Evolutionary conservation across 2,797 vertebrate genomes (phyloP).

Genomic region (Centroberyx gerrardi): DNA sequence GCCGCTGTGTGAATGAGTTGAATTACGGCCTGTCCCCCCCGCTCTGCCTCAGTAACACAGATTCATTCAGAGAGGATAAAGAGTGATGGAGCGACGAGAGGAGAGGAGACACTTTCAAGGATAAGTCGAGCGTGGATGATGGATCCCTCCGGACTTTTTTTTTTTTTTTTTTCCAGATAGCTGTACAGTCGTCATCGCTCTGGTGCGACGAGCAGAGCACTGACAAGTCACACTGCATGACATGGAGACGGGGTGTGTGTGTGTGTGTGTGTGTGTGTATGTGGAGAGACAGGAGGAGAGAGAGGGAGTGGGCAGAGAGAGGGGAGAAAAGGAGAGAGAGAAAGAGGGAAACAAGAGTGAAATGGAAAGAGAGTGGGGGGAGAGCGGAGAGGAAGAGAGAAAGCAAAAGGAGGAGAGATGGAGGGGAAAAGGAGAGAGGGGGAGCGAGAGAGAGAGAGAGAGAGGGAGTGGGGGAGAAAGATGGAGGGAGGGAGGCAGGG

Average conservation of each 20-base stretch:
- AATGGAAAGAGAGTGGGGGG: too few species aligned
- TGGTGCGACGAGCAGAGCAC: constrained; percentile 40
- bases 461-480: background rate
- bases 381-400: too few species aligned
- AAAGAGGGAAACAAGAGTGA: background rate
- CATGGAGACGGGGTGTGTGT: background rate
- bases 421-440: too few species aligned
- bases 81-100: constrained; percentile 20
- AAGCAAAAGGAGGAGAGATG: background rate
- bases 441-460: background rate
- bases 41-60: constrained; percentile 14
- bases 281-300: background rate
- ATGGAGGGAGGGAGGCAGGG: background rate
- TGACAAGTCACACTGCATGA: constrained; percentile 25
- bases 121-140: constrained; percentile 25
- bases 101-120: constrained; percentile 28
- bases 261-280: too few species aligned
- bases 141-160: constrained; percentile 26
- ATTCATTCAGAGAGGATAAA: constrained; percentile 20
- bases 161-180: constrained; percentile 12
- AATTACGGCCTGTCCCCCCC: too few species aligned
- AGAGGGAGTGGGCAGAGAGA: background rate
- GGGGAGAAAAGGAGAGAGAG: background rate
- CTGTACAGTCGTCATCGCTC: constrained; percentile 46
- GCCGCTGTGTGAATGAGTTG: too few species aligned